phyloP scores from a whole-genome alignment of 1,140 invertebrate genomes.

The Drosophila eugracilis region DNA sequence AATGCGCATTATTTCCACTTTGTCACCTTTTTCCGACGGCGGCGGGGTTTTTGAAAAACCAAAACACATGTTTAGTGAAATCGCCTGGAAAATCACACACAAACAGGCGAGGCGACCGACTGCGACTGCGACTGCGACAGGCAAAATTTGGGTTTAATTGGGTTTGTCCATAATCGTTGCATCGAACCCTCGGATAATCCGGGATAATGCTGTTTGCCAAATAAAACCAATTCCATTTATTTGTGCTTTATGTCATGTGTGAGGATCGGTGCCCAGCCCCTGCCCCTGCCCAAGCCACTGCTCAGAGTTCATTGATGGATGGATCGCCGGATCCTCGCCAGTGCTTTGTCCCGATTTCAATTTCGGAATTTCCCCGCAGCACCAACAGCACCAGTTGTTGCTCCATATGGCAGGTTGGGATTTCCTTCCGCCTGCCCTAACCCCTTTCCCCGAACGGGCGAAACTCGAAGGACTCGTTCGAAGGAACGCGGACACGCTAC shows the following conservation, averaged over 20 bases:
- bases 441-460: neutral
- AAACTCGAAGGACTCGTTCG: conserved; percentile 45
- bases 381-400: neutral
- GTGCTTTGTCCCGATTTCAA: conserved; percentile 15
- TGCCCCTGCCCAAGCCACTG: too few relatives aligned
- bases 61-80: conserved; percentile 82
- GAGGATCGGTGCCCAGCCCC: neutral
- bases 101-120: conserved; percentile 9
- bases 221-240: conserved; percentile 80
- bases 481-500: conserved; percentile 64
- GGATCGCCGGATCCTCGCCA: conserved; percentile 1
- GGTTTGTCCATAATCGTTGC: conserved; percentile 83
- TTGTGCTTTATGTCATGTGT: conserved; percentile 68
- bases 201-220: conserved; percentile 83
- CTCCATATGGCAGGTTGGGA: conserved; percentile 45
- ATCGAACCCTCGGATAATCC: conserved; percentile 83
- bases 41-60: conserved; percentile 76
- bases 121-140: conserved; percentile 12
- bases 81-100: conserved; percentile 80
- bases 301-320: conserved; percentile 63
- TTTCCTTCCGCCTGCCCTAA: neutral
- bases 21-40: conserved; percentile 73
- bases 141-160: conserved; percentile 77
- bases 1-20: conserved; percentile 83
- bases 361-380: conserved; percentile 13